Evolutionary conservation across 1,140 invertebrate species (phyloP), one percentile per base, ranked within the genome.

Genomic region (Drepana arcuata): DNA sequence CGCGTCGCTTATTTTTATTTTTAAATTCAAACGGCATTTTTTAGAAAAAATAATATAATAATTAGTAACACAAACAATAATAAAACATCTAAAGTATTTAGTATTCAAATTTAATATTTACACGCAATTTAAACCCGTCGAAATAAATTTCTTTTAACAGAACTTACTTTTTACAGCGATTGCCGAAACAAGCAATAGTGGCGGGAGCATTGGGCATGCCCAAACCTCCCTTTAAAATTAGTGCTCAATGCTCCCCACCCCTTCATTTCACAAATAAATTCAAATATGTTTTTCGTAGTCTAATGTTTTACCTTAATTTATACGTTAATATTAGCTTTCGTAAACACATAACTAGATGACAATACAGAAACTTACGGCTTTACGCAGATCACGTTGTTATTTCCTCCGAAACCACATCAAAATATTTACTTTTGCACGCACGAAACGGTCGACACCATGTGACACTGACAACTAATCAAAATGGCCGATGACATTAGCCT

Each of bases 161-260:
- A n/a, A n/a, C n/a, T n/a, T n/a, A n/a, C n/a, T n/a, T n/a, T n/a
- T n/a, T n/a, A n/a, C n/a, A n/a, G n/a, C n/a, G n/a, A n/a, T n/a
- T n/a, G n/a, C 30, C 31, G 12, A 41, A 31, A 36, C 27, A 24
- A 13, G 24, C 21, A n/a, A 29, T 11, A 43, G 16, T 7, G 11
- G 14, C 40, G 47, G 47, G 37, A 44, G 47, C 28, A 34, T 38
- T 37, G 47, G 34, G 41, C 47, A 49, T 49, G 41, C 40, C 46
- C 46, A 35, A 49, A 36, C 18, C 33, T 40, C 45, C 38, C 45
- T 36, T 25, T 14, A 7, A 30, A 2, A 15, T 24, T 1, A 5
- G 27, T 41, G 39, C 16, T 26, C 33, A 29, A 14, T 41, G 39
- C 39, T 34, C 39, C 39, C 39, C 10, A 15, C 25, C 16, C 13